These are phyloP conservation scores for Parazoanthus atlanticus DNA, from an alignment of 92 coral and sea anemone genomes.

Conservation along the genomic window DNA sequence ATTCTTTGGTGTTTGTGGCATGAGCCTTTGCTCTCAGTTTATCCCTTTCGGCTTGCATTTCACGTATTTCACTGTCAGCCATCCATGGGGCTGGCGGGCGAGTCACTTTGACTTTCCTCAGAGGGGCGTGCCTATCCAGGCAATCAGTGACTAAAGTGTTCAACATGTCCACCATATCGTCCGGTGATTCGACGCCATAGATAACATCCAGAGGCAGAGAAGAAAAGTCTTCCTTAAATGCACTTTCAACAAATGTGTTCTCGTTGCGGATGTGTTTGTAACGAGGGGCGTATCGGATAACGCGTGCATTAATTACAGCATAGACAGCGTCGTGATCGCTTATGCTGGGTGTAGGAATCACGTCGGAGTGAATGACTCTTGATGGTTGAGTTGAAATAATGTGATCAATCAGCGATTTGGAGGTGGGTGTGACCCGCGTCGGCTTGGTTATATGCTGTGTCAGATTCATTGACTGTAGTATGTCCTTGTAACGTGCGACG, in stretches of 20 bases:
- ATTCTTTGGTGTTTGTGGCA: background rate
- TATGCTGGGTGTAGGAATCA: conserved; percentile 16
- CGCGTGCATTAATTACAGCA: conserved; percentile 44
- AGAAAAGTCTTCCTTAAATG: conserved; percentile 54
- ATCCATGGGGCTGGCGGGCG: conserved; percentile 58
- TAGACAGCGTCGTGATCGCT: conserved; percentile 47
- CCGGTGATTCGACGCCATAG: conserved; percentile 55
- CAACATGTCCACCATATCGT: conserved; percentile 45
- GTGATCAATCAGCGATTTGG: conserved; percentile 39
- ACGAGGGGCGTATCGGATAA: conserved; percentile 34
- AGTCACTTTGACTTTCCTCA: conserved; percentile 43
- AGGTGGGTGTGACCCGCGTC: conserved; percentile 26
- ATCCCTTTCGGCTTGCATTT: background rate
- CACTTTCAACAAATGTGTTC: conserved; percentile 40
- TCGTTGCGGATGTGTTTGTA: conserved; percentile 40
- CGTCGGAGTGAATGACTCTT: conserved; percentile 23
- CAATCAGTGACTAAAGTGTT: conserved; percentile 50
- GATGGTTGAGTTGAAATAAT: conserved; percentile 30
- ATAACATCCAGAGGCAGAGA: conserved; percentile 54
- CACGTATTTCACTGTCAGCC: background rate
- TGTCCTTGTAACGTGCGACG: background rate
- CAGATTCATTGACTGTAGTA: conserved; percentile 3
- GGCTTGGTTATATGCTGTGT: conserved; percentile 28
- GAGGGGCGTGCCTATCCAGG: conserved; percentile 49
- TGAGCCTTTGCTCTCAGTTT: background rate